Evolutionary conservation across 2,888 invertebrate genomes (phyloP).

Genomic region (Cephus sareptanus): DNA sequence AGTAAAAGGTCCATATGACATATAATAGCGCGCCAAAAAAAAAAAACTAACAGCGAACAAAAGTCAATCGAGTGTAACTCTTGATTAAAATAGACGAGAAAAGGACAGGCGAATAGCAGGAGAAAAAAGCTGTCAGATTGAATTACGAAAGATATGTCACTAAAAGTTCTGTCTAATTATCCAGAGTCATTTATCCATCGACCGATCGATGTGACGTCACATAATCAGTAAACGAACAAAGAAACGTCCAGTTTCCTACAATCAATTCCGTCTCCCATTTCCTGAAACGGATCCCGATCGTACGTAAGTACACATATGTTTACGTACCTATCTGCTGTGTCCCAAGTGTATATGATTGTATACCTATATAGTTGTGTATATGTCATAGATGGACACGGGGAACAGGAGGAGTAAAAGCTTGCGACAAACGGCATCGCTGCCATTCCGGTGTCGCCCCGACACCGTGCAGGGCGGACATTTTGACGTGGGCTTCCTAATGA

Average conservation of each 20-base stretch:
- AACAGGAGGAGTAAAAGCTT: background rate
- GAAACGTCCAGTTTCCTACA: background rate
- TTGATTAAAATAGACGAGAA: background rate
- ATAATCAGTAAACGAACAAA: background rate
- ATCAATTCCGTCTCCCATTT: background rate
- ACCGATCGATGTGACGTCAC: too few relatives aligned
- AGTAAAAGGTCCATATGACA: background rate
- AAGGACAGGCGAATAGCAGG: background rate
- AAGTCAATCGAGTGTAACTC: background rate
- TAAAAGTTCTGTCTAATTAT: too few relatives aligned
- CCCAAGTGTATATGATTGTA: too few relatives aligned
- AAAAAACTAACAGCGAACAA: background rate
- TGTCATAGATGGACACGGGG: background rate
- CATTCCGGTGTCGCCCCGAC: background rate
- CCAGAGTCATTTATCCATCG: too few relatives aligned
- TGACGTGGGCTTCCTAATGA: slow-evolving; percentile 7
- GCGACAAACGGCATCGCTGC: background rate
- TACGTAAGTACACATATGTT: background rate
- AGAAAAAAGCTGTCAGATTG: too few relatives aligned
- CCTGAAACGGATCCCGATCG: background rate
- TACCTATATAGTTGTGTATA: background rate
- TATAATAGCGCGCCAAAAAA: background rate
- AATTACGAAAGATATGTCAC: too few relatives aligned
- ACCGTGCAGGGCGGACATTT: slow-evolving; percentile 2
- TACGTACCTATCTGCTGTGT: background rate